Evolutionary conservation across 1,140 invertebrate species (phyloP).

Genomic region (Steinernema khuongi): DNA sequence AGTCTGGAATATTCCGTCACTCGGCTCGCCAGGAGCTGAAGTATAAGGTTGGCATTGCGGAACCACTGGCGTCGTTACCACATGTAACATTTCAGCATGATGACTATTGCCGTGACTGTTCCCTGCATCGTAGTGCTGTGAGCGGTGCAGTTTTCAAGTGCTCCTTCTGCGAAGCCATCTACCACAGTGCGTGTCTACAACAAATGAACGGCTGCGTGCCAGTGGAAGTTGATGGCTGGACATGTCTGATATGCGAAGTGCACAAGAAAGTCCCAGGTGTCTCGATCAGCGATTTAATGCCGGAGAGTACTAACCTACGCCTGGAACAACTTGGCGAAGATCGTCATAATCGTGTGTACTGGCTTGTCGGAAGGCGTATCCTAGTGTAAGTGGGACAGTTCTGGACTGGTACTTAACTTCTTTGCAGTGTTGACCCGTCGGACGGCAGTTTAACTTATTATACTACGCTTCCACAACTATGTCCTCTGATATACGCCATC

Average conservation of each 20-base stretch:
- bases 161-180: not conserved
- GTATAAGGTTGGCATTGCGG: not conserved
- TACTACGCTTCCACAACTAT: conserved; percentile 32
- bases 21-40: not conserved
- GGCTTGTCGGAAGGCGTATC: conserved; percentile 32
- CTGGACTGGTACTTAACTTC: not conserved
- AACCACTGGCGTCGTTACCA: not conserved
- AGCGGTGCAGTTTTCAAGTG: not conserved
- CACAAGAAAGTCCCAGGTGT: not conserved
- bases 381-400: conserved; percentile 31
- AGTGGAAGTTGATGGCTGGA: not conserved
- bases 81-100: conserved; percentile 8
- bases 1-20: not conserved
- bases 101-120: conserved; percentile 10
- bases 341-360: conserved; percentile 32
- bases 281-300: not conserved
- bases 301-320: conserved; percentile 1
- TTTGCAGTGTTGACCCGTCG: conserved; percentile 27
- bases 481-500: conserved; percentile 18
- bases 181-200: not conserved
- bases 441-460: conserved; percentile 27
- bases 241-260: not conserved
- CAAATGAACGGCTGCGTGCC: not conserved
- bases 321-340: conserved; percentile 34
- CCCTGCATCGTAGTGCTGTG: not conserved